Percentiles rank a stretch among this genome's conserved stretches.
These are phyloP conservation scores for Amphipyra berbera DNA, from an alignment of 2,888 invertebrate species.

Conservation along the genomic window DNA sequence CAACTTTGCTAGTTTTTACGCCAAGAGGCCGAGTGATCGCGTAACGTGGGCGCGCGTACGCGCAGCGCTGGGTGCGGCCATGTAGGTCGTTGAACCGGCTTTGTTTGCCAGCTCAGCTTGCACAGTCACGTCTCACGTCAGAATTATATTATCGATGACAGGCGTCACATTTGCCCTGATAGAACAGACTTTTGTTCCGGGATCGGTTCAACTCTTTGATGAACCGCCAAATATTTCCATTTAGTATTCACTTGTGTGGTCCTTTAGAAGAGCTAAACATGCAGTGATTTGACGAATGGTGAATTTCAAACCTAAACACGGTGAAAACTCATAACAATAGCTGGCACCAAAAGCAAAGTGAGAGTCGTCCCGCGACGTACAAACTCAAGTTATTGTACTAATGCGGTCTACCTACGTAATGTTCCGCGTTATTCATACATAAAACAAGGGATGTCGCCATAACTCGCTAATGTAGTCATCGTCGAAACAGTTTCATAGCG, in stretches of 20 bases:
- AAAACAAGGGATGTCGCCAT: constrained; percentile 61
- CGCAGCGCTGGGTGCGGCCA: constrained; percentile 83
- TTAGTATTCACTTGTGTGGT: constrained; percentile 30
- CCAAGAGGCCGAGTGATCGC: constrained; percentile 68
- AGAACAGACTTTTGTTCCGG: constrained; percentile 47
- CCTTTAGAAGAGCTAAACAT: constrained; percentile 21
- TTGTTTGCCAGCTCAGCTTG: constrained; percentile 89
- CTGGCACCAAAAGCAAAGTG: constrained; percentile 71
- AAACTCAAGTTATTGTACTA: constrained; percentile 60
- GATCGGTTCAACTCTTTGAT: constrained; percentile 37
- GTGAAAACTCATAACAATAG: constrained; percentile 77
- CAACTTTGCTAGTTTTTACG: constrained; percentile 59
- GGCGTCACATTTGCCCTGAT: constrained; percentile 63
- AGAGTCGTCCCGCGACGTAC: constrained; percentile 66
- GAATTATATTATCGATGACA: constrained; percentile 81
- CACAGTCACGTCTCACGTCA: constrained; percentile 76
- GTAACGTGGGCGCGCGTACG: constrained; percentile 81
- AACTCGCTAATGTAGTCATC: constrained; percentile 41
- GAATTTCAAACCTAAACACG: constrained; percentile 61
- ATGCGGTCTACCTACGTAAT: constrained; percentile 63
- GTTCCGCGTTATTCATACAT: constrained; percentile 64
- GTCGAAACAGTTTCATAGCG: constrained; percentile 30
- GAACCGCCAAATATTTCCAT: constrained; percentile 25
- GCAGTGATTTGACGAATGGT: constrained; percentile 26
- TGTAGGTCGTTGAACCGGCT: constrained; percentile 87